Conservation (phyloP, 2,113 vertebrate species). For the Casuarius casuarius region DNA sequence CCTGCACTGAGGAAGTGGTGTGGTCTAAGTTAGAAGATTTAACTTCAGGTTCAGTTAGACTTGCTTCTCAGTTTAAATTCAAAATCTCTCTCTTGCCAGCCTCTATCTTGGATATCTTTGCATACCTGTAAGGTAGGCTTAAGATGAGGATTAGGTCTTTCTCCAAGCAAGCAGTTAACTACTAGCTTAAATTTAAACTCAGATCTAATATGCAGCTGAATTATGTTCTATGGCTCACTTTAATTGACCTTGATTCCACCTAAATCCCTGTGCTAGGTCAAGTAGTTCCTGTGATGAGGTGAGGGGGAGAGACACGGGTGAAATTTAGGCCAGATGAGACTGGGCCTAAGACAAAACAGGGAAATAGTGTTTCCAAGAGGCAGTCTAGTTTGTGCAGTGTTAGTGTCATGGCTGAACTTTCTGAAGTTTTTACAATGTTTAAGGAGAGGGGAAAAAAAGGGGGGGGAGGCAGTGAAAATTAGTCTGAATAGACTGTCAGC, state of each 20-base stretch:
- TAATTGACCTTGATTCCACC: background rate
- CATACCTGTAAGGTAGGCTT: background rate
- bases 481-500: background rate
- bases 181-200: background rate
- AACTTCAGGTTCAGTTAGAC: background rate
- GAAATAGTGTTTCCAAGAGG: background rate
- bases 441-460: background rate
- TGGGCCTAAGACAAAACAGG: background rate
- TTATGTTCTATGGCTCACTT: background rate
- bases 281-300: accelerated
- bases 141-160: background rate
- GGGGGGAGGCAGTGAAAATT: background rate
- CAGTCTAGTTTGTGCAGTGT: background rate
- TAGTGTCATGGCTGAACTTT: background rate
- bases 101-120: background rate
- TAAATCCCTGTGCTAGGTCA: accelerated
- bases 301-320: background rate
- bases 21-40: background rate
- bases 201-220: background rate
- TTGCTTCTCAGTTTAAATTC: background rate
- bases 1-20: background rate
- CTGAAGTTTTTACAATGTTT: background rate
- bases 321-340: background rate
- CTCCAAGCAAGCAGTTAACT: background rate
- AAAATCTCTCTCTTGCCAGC: background rate